phyloP scores from a whole-genome alignment of 2,888 invertebrate genomes.

The Corythucha ciliata region DNA sequence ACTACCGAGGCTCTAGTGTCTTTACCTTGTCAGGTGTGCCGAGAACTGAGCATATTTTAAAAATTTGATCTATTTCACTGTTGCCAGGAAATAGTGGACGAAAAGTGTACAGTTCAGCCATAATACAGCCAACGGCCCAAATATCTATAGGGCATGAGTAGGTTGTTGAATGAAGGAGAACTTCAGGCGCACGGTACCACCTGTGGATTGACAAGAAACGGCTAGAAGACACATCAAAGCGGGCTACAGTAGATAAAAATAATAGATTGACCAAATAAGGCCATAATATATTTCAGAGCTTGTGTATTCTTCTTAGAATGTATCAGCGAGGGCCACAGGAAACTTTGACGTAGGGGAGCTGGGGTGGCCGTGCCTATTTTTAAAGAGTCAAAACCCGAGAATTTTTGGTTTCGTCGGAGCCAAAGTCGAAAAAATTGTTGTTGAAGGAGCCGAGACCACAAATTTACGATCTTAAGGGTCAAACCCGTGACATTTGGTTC shows the following conservation, averaged over 20 bases:
- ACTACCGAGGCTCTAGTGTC: neutral
- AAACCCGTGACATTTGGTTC: too few species aligned
- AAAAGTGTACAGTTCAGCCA: slow-evolving; percentile 92
- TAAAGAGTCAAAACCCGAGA: too few species aligned
- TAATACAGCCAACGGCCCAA: slow-evolving; percentile 97
- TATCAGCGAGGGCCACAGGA: too few species aligned
- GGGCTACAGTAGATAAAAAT: too few species aligned
- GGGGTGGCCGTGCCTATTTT: too few species aligned
- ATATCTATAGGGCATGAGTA: slow-evolving; percentile 97
- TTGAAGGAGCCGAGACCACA: neutral
- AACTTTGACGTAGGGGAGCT: too few species aligned
- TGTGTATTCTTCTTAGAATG: too few species aligned
- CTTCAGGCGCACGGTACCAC: slow-evolving; percentile 89
- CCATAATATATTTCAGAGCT: too few species aligned
- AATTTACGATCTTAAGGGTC: too few species aligned
- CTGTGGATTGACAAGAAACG: slow-evolving; percentile 19
- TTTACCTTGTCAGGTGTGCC: slow-evolving; percentile 81
- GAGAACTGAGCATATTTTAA: slow-evolving; percentile 84
- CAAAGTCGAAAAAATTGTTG: neutral
- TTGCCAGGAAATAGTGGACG: slow-evolving; percentile 92
- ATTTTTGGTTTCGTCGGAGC: too few species aligned
- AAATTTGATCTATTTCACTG: slow-evolving; percentile 93
- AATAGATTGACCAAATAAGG: too few species aligned
- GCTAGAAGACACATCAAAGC: neutral
- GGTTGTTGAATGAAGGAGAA: slow-evolving; percentile 85